Evolutionary conservation across 2,888 invertebrate species (phyloP).

Genomic region (Stramonita haemastoma): DNA sequence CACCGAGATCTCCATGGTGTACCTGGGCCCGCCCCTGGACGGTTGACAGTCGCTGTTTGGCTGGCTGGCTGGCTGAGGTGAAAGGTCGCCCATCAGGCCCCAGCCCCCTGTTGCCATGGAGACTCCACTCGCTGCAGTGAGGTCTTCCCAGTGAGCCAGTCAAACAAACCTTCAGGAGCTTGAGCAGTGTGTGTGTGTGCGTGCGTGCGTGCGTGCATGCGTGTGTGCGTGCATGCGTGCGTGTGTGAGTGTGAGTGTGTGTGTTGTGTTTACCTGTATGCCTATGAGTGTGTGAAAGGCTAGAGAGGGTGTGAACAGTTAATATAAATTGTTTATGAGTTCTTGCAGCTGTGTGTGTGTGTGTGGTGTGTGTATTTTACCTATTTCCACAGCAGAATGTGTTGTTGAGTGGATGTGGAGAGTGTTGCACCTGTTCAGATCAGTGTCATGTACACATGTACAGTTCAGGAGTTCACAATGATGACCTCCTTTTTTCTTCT

Average conservation of each 20-base stretch:
- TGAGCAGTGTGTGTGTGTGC: background rate
- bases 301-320: too few relatives aligned
- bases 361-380: background rate
- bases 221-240: background rate
- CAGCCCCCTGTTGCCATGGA: constrained; percentile 19
- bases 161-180: background rate
- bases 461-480: background rate
- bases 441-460: background rate
- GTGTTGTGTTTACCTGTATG: background rate
- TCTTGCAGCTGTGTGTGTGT: background rate
- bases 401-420: background rate
- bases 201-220: background rate
- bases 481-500: too few relatives aligned
- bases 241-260: background rate
- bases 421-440: background rate
- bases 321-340: background rate
- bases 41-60: constrained; percentile 79
- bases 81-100: background rate
- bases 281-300: background rate
- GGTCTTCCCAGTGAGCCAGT: background rate
- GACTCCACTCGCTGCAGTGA: constrained; percentile 15
- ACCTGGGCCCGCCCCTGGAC: constrained; percentile 95
- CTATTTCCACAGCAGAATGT: background rate
- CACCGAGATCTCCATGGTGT: constrained; percentile 99
- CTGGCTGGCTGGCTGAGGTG: too few relatives aligned